Percentiles rank a stretch among this genome's conserved stretches.
Conservation (phyloP, 1,140 invertebrate genomes). For the Venustaconcha ellipsiformis region DNA sequence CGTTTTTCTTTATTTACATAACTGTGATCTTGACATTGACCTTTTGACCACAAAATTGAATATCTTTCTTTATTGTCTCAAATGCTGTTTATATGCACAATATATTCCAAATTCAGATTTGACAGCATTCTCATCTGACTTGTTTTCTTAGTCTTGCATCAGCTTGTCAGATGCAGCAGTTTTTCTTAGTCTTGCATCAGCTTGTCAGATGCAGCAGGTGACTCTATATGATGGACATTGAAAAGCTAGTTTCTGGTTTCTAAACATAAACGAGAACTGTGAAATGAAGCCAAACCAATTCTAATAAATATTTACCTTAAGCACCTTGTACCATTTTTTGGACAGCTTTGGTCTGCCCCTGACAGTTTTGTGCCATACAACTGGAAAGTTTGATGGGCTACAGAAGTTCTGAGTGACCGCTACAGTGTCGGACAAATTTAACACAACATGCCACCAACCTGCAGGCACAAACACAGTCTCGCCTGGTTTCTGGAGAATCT, state of each 20-base stretch:
- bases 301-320: constrained; percentile 71
- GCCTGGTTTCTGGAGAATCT: constrained; percentile 96
- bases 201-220: neutral
- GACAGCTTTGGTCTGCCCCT: constrained; percentile 95
- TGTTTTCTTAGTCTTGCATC: too few species aligned
- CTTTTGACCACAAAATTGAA: too few species aligned
- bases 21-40: too few species aligned
- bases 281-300: neutral
- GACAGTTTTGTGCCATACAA: constrained; percentile 99
- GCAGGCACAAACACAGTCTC: constrained; percentile 98
- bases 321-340: constrained; percentile 82
- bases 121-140: too few species aligned
- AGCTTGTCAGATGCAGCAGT: neutral
- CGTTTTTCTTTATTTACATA: too few species aligned
- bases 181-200: too few species aligned
- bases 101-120: too few species aligned
- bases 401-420: constrained; percentile 99
- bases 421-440: constrained; percentile 95
- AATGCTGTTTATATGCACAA: too few species aligned
- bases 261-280: neutral
- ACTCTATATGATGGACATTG: neutral
- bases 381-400: constrained; percentile 94
- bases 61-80: too few species aligned
- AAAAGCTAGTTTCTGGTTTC: too few species aligned
- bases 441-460: constrained; percentile 94